Percentiles rank a stretch among this genome's conserved stretches.
phyloP scores from a whole-genome alignment of 2,113 vertebrate genomes.

The Calonectris borealis region DNA sequence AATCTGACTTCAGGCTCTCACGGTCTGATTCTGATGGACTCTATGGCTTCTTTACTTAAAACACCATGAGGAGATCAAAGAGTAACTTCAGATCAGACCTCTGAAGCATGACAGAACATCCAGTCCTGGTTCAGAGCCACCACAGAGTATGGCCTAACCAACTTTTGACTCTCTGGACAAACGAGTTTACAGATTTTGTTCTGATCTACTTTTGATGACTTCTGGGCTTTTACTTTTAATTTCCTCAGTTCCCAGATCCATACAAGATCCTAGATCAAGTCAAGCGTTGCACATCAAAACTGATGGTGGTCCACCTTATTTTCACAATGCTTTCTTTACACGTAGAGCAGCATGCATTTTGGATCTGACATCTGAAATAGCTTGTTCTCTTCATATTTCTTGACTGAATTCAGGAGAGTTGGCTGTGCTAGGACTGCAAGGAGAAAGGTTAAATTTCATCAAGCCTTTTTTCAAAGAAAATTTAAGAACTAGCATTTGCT shows the following conservation, averaged over 20 bases:
- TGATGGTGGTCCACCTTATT: not conserved
- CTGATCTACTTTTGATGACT: not conserved
- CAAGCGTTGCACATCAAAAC: not conserved
- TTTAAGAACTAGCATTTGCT: not conserved
- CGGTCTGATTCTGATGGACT: not conserved
- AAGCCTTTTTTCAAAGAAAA: not conserved
- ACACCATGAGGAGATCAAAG: not conserved
- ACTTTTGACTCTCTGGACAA: not conserved
- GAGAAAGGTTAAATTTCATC: not conserved
- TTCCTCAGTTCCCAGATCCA: not conserved
- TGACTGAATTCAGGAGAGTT: not conserved
- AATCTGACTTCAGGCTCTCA: not conserved
- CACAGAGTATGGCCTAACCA: accelerated
- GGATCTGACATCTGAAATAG: not conserved
- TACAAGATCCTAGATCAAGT: not conserved
- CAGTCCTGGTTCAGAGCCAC: not conserved
- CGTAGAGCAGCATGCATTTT: not conserved
- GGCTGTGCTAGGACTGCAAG: not conserved
- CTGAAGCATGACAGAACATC: not conserved
- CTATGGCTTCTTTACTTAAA: not conserved
- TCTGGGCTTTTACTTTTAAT: not conserved
- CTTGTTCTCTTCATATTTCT: not conserved
- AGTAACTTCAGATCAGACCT: not conserved
- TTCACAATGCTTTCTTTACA: not conserved
- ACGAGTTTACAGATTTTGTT: not conserved